Evolutionary conservation across 2,888 invertebrate species (phyloP).

Genomic region (Polyommatus iphigenia): DNA sequence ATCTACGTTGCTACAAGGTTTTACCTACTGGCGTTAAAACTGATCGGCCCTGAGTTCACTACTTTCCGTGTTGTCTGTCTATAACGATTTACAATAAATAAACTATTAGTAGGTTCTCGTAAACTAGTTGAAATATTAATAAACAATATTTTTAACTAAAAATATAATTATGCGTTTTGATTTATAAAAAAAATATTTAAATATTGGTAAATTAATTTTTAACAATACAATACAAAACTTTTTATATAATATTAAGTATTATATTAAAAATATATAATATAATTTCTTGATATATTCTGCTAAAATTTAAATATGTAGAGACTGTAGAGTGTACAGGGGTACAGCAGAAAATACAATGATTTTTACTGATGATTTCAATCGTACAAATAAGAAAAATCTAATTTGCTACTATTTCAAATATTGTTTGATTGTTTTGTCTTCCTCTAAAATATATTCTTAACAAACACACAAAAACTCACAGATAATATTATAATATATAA

Average conservation of each 20-base stretch:
- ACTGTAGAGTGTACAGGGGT: too few relatives aligned
- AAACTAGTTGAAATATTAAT: neutral
- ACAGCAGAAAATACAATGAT: too few relatives aligned
- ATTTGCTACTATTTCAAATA: neutral
- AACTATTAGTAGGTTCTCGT: constrained; percentile 1
- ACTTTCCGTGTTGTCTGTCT: constrained; percentile 25
- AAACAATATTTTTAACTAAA: neutral
- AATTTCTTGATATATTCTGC: too few relatives aligned
- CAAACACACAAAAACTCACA: neutral
- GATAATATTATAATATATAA: neutral
- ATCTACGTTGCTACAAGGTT: constrained; percentile 38
- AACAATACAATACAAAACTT: neutral
- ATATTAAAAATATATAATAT: too few relatives aligned
- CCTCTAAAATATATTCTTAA: neutral
- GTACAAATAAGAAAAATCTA: too few relatives aligned
- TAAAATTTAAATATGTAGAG: too few relatives aligned
- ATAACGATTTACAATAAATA: neutral
- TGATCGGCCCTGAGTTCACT: constrained; percentile 25
- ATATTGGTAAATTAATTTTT: neutral
- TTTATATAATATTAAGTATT: too few relatives aligned
- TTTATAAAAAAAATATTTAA: too few relatives aligned
- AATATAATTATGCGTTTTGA: neutral
- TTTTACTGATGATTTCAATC: too few relatives aligned
- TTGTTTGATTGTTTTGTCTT: neutral
- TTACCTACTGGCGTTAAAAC: constrained; percentile 18